Evolutionary conservation across 2,113 vertebrate genomes (phyloP), one percentile per base, ranked within the genome.

Genomic region (Mungos mungo): DNA sequence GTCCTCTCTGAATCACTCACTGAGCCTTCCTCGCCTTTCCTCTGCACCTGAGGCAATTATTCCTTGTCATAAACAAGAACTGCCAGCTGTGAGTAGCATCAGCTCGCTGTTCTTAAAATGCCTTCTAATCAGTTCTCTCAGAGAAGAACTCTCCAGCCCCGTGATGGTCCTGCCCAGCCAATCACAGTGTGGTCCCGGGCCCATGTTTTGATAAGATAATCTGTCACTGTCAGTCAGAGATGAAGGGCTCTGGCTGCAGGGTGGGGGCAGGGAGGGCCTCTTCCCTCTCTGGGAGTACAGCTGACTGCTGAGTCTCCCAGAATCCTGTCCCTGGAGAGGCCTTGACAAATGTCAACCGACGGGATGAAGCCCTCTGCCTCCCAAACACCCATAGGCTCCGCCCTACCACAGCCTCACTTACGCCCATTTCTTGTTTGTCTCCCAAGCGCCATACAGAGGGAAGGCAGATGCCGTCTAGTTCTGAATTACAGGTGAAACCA

Each of bases 41-140:
- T 88, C 35, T 74, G 82, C 83, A 96, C 95, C 97, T 15, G 13
- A 98, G 45, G 93, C 93, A 89, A 98, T 97, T 95, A 98, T 89
- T 94, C n/a, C 86, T 96, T 96, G 88, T 97, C 98, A 97, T 92
- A 98, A 98, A 97, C 95, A 97, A 98, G 98, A 96, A 86, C 89
- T 35, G 69, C 96, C 98, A 97, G 95, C 96, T 98, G 97, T 96
- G 97, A 96, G 96, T 74, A 94, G 74, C 90, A 12, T 94, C 87
- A 41, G 60, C 74, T 97, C 38, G 0, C 95, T 76, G 79, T 82
- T 96, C 95, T 97, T 96, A 96, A 98, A 98, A 96, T 15, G 88
- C 85, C 85, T 98, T 80, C 15, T 96, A 97, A 98, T 96, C 95
- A 6, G 94, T 97, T 95, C 94, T 95, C 63, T 94, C 76, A 25